Base-by-base conservation (phyloP, 2,797 vertebrate species). In the Notoglanidium macrostoma region DNA sequence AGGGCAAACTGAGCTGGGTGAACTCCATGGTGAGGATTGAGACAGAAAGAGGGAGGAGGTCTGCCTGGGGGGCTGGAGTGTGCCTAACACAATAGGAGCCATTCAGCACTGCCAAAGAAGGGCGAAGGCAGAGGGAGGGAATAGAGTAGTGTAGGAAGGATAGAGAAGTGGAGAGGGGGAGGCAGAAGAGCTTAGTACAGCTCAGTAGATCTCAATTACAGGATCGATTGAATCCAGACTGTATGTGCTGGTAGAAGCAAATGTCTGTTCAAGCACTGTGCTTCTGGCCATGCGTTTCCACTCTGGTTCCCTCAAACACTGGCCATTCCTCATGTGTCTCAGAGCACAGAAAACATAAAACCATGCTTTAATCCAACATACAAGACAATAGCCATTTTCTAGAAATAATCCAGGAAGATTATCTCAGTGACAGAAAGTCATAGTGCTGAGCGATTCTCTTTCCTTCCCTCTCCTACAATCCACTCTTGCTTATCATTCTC, bases 11-110 rank as follows among this genome's bases (percentile, higher is more conserved):
- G 80, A 94, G 92, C 89, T 86, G 90, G 88, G 88, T 83, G 88
- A 65, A 63, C 57, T 82, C 68, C 57, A 55, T 86, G 84, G 72
- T 46, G 87, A 90, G 92, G 85, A 87, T 89, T 84, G 76, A 61
- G 88, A 90, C 54, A 91, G 89, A 54, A 55, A 95, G 94, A 93
- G 78, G 67, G 74, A 95, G 92, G 92, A 95, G 95, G 96, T 94
- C 93, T 94, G 94, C 96, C 96, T 95, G 92, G 85, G 94, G 95
- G 96, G 95, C 94, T 94, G 95, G 95, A 96, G 96, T 95, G 98
- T 95, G 97, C 94, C 96, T 96, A 77, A 57, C 94, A 99, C 97
- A 98, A 98, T 96, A 95, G 95, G 92, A 90, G 76, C 94, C 94
- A 96, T 97, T 97, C 96, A 97, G 70, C 54, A 49, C 57, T 88